Evolutionary conservation across 1,140 invertebrate species (phyloP).

Genomic region (Anadara kagoshimensis): DNA sequence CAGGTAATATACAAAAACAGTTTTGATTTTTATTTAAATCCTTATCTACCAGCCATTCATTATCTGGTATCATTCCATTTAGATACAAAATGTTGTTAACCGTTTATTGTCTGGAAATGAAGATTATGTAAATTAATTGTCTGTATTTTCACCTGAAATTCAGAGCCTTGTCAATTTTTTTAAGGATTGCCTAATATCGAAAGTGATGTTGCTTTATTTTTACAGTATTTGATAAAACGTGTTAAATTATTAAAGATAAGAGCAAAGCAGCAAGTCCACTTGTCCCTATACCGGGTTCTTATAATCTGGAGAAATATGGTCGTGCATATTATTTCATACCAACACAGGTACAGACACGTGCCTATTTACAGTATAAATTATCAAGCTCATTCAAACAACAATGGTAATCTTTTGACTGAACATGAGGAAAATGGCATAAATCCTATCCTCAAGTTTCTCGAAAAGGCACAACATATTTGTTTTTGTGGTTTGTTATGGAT

Average conservation of each 20-base stretch:
- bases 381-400: too few species aligned
- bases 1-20: background rate
- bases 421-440: too few species aligned
- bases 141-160: slow-evolving; percentile 19
- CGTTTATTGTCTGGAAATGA: too few species aligned
- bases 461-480: too few species aligned
- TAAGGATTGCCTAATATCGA: background rate
- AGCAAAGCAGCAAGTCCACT: background rate
- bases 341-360: too few species aligned
- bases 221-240: background rate
- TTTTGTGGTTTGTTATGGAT: too few species aligned
- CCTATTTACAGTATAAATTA: too few species aligned
- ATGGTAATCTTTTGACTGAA: too few species aligned
- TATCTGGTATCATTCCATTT: slow-evolving; percentile 8
- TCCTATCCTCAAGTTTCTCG: too few species aligned
- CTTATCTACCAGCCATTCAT: slow-evolving; percentile 2
- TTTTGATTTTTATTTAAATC: background rate
- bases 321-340: too few species aligned
- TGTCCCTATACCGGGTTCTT: background rate
- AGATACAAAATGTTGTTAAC: background rate
- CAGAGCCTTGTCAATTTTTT: background rate
- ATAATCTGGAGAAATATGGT: slow-evolving; percentile 21
- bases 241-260: background rate
- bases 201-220: slow-evolving; percentile 4
- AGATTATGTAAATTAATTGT: background rate